phyloP scores from a whole-genome alignment of 2,797 vertebrate species.

The Botia kubotai region DNA sequence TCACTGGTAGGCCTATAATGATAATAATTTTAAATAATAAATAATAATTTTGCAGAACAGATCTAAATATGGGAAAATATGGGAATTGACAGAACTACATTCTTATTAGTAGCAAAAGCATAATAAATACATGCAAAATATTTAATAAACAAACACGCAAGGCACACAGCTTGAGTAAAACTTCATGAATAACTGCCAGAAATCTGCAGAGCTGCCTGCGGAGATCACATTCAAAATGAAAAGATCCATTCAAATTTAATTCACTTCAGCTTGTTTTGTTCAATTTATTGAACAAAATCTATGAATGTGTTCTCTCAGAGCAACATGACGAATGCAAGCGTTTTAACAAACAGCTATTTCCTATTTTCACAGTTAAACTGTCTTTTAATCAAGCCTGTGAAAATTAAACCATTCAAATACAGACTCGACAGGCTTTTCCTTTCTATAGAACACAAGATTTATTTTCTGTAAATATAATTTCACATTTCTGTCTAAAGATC shows the following conservation, averaged over 20 bases:
- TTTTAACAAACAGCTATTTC: not conserved
- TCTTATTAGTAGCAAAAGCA: not conserved
- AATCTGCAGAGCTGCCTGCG: not conserved
- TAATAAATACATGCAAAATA: not conserved
- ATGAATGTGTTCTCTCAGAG: not conserved
- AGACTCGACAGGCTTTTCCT: constrained; percentile 1
- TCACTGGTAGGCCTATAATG: not conserved
- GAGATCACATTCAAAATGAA: not conserved
- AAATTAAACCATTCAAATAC: not conserved
- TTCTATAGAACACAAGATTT: not conserved
- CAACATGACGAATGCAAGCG: not conserved
- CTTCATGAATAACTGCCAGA: not conserved
- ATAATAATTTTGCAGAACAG: not conserved
- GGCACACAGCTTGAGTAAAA: too few species aligned
- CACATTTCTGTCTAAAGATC: constrained; percentile 21
- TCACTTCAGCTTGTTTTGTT: not conserved
- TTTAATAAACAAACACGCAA: not conserved
- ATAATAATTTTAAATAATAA: too few species aligned
- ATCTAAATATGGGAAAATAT: not conserved
- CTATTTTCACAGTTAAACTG: not conserved
- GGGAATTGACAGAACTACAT: not conserved
- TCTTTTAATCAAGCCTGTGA: constrained; percentile 1
- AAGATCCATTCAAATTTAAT: not conserved
- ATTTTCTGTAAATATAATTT: constrained; percentile 37
- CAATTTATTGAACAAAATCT: not conserved